Conservation (phyloP, 2,888 invertebrate species). For the Gibbula magus region DNA sequence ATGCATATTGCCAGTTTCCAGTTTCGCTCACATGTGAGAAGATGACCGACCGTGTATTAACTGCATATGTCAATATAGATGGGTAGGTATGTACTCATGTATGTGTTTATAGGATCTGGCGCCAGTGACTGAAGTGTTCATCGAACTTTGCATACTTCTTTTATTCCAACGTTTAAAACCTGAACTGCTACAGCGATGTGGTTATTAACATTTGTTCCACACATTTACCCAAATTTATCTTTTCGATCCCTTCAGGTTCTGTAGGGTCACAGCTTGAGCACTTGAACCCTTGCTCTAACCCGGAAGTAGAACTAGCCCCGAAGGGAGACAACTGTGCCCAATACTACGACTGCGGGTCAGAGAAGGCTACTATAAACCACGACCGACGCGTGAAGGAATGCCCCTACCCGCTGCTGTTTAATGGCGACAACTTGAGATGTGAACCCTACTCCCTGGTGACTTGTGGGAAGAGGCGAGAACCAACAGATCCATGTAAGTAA, state of each 20-base stretch:
- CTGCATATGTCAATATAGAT: too few relatives aligned
- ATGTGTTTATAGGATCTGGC: too few relatives aligned
- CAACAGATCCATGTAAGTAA: slow-evolving; percentile 56
- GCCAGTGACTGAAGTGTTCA: too few relatives aligned
- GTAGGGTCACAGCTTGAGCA: slow-evolving; percentile 21
- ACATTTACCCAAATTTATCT: too few relatives aligned
- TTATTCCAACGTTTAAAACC: too few relatives aligned
- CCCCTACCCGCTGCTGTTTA: slow-evolving; percentile 34
- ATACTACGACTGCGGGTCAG: slow-evolving; percentile 38
- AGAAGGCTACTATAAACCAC: neutral
- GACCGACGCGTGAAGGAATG: slow-evolving; percentile 38
- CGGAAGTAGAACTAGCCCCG: slow-evolving; percentile 11
- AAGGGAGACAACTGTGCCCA: slow-evolving; percentile 40
- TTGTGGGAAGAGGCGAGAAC: slow-evolving; percentile 48
- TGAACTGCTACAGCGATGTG: too few relatives aligned
- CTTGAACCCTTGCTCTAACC: slow-evolving; percentile 23
- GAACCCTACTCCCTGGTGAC: slow-evolving; percentile 40
- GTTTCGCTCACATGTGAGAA: too few relatives aligned
- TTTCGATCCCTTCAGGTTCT: neutral
- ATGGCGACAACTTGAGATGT: slow-evolving; percentile 30
- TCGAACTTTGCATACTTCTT: too few relatives aligned
- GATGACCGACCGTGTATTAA: too few relatives aligned
- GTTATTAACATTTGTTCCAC: too few relatives aligned
- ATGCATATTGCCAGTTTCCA: too few relatives aligned
- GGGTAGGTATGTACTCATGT: too few relatives aligned